Base-by-base conservation (phyloP, 2,888 invertebrate genomes). In the Ophion ventricosus region DNA sequence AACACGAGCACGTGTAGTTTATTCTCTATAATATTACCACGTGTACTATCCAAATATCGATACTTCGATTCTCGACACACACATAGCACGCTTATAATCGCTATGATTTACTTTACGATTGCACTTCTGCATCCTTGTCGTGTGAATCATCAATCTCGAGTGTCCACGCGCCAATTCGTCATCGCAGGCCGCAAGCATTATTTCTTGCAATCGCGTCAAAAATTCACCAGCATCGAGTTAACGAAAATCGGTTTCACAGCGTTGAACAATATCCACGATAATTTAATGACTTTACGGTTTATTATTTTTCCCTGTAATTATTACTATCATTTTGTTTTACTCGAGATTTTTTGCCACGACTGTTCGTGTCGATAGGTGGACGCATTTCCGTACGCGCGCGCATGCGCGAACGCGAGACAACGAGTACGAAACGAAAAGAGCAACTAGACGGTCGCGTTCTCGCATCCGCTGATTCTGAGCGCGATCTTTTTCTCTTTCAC, bases 281-380 rank as follows among this genome's bases (percentile, higher is more conserved):
- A 14, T 43, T 43, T 14, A 43, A 43, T 2, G 43, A 11, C 14
- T 14, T 10, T 43, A 1, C 14, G 43, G 43, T 43, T 8, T 7
- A 35, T 35, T 43, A 14, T 43, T 11, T 43, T 14, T 1, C 1
- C 11, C 11, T 14, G 57, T 57, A 23, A 20, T 57, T 1, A 20
- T 23, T 1, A n/a, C 8, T 2, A 25, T 61, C 35, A 26, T 61
- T 23, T 61, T 25, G 23, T 26, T 11, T 25, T 7, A 25, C 23
- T 61, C 25, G 61, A 26, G 23, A 23, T 25, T 23, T 23, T 29
- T 72, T 57, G 70, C 29, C 23, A 57, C 11, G 57, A 57, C 23
- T 57, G 70, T 57, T 26, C 57, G 35, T 72, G 54, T 70, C 25
- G 70, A 72, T 72, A 35, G 57, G 57, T 57, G 20, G 35, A 72